Conservation (phyloP, 2,888 invertebrate species). For the Criorhina ranunculi region DNA sequence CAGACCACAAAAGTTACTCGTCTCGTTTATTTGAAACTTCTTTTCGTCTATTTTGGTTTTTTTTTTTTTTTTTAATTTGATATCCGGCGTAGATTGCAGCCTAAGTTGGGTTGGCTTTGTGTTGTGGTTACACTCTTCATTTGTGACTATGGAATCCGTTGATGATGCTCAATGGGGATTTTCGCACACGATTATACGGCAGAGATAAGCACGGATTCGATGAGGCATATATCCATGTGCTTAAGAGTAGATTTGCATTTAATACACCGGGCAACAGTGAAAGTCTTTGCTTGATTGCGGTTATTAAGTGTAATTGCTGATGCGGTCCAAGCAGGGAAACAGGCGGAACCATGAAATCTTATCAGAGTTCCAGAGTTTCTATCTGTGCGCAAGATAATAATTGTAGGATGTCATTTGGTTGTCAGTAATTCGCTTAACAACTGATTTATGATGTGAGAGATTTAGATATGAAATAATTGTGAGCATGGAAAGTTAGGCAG, state of each 20-base stretch:
- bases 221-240: conserved; percentile 31
- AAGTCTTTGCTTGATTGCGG: conserved; percentile 60
- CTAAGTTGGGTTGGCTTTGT: neutral
- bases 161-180: conserved; percentile 16
- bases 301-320: conserved; percentile 64
- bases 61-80: conserved; percentile 33
- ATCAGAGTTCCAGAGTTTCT: conserved; percentile 34
- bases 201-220: conserved; percentile 30
- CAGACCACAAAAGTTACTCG: conserved; percentile 38
- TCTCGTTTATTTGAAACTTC: conserved; percentile 39
- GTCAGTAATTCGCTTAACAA: conserved; percentile 21
- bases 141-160: conserved; percentile 14
- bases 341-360: conserved; percentile 44
- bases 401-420: conserved; percentile 9
- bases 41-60: conserved; percentile 48
- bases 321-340: conserved; percentile 6
- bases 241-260: conserved; percentile 27
- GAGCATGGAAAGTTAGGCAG: neutral
- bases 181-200: conserved; percentile 13
- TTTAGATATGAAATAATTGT: neutral
- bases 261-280: conserved; percentile 49
- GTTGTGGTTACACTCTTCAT: conserved; percentile 27
- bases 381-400: conserved; percentile 38
- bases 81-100: conserved; percentile 11
- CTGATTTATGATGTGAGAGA: conserved; percentile 30